A percentile compares a stretch with the other conserved stretches of the same genome.
Evolutionary conservation across 2,113 vertebrate genomes (phyloP).

Genomic region (Syngnathus floridae): DNA sequence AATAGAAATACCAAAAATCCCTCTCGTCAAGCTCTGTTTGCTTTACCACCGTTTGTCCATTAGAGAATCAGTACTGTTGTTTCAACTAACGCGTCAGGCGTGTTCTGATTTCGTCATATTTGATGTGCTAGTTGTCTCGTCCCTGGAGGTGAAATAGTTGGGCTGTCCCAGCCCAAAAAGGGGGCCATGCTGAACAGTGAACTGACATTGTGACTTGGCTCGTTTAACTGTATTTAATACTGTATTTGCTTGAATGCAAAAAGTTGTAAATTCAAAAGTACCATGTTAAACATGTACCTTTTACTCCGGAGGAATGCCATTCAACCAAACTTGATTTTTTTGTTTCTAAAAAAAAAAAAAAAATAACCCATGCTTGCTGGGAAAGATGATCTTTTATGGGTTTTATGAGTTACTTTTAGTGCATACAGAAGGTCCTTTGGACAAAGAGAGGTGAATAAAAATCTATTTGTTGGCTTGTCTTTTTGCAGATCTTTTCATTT

Average conservation of each 20-base stretch:
- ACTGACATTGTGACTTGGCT: conserved; percentile 62
- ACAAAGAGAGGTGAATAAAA: conserved; percentile 44
- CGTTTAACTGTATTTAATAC: conserved; percentile 63
- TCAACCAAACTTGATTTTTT: conserved; percentile 43
- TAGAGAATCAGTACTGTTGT: conserved; percentile 81
- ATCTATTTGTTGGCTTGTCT: conserved; percentile 77
- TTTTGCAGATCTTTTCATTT: conserved; percentile 66
- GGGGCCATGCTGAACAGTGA: conserved; percentile 49
- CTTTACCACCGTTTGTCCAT: conserved; percentile 17
- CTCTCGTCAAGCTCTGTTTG: conserved; percentile 76
- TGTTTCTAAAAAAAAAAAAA: background rate
- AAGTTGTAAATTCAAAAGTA: conserved; percentile 64
- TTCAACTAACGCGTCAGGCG: conserved; percentile 77
- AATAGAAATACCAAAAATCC: conserved; percentile 38
- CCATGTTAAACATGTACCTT: conserved; percentile 71
- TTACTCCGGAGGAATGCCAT: conserved; percentile 66
- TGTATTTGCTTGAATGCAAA: conserved; percentile 71
- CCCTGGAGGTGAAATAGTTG: conserved; percentile 43
- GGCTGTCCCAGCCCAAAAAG: conserved; percentile 34
- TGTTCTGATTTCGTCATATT: conserved; percentile 52
- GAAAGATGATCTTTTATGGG: conserved; percentile 34
- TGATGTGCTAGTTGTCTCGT: conserved; percentile 63
- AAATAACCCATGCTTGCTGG: conserved; percentile 51
- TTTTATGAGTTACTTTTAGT: conserved; percentile 64
- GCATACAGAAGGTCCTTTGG: conserved; percentile 69